Evolutionary conservation across 2,888 invertebrate species (phyloP).

Genomic region (Agonopterix arenella): DNA sequence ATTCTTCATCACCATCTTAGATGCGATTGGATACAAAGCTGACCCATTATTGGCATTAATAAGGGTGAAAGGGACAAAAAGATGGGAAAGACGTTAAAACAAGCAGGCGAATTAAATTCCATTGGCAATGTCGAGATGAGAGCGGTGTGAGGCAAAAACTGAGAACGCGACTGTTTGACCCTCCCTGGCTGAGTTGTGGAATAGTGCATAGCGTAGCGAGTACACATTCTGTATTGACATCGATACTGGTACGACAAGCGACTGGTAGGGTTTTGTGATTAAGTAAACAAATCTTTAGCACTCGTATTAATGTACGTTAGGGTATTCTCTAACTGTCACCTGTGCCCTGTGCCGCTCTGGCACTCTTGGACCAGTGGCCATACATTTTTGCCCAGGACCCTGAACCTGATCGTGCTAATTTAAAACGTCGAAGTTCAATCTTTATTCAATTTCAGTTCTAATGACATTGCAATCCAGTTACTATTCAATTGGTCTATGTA

Average conservation of each 20-base stretch:
- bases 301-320: too few species aligned
- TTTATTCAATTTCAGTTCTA: too few species aligned
- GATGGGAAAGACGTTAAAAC: conserved; percentile 47
- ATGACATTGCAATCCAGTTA: too few species aligned
- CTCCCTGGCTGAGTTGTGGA: conserved; percentile 32
- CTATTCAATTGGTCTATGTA: too few species aligned
- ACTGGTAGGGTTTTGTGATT: too few species aligned
- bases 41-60: conserved; percentile 46
- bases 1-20: conserved; percentile 7
- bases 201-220: conserved; percentile 22
- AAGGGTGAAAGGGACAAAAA: conserved; percentile 37
- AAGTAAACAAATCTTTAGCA: too few species aligned
- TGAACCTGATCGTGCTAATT: too few species aligned
- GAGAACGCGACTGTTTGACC: conserved; percentile 52
- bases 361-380: too few species aligned
- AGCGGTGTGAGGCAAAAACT: conserved; percentile 51
- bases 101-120: conserved; percentile 58
- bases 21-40: conserved; percentile 30
- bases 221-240: conserved; percentile 20
- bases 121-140: conserved; percentile 53
- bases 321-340: too few species aligned
- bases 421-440: too few species aligned
- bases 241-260: conserved; percentile 19
- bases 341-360: too few species aligned
- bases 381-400: too few species aligned